A percentile compares a stretch with the other conserved stretches of the same genome.
phyloP scores from a whole-genome alignment of 1,140 invertebrate genomes.

The Drosophila sturtevanti region DNA sequence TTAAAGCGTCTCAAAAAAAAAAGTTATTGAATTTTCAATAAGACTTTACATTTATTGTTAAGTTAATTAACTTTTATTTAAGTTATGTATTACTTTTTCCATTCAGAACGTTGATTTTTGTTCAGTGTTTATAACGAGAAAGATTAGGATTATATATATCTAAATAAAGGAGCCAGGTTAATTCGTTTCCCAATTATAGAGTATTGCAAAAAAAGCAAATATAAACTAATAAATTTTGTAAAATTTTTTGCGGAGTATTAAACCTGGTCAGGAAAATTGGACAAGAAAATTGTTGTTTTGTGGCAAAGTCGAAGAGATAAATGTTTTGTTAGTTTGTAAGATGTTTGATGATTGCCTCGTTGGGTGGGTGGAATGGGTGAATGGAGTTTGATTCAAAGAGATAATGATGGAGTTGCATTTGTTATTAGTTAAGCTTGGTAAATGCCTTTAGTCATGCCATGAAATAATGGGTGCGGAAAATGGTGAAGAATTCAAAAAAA shows the following conservation, averaged over 20 bases:
- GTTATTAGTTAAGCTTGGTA: conserved; percentile 59
- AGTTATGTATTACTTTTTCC: no score
- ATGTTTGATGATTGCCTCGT: conserved; percentile 4
- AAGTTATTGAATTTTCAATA: no score
- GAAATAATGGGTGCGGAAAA: conserved; percentile 18
- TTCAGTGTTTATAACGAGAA: no score
- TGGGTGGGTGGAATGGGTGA: conserved; percentile 24
- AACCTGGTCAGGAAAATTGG: conserved; percentile 67
- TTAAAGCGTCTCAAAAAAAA: no score
- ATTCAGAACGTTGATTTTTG: no score
- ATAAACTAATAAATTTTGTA: no score
- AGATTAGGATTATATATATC: no score
- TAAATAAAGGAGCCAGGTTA: no score
- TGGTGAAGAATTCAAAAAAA: not conserved
- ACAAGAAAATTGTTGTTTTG: conserved; percentile 36
- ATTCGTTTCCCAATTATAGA: no score
- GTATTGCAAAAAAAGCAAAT: no score
- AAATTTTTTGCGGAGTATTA: conserved; percentile 40
- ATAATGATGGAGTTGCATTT: conserved; percentile 49
- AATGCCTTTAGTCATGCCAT: conserved; percentile 24
- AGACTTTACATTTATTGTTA: no score
- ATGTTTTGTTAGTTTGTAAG: conserved; percentile 38
- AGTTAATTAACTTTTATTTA: no score
- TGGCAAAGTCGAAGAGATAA: conserved; percentile 33
- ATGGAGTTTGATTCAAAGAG: conserved; percentile 20